These are phyloP conservation scores for Imbricaverruca yamaguchii DNA, from an alignment of 2,888 invertebrate genomes.

Conservation along the genomic window DNA sequence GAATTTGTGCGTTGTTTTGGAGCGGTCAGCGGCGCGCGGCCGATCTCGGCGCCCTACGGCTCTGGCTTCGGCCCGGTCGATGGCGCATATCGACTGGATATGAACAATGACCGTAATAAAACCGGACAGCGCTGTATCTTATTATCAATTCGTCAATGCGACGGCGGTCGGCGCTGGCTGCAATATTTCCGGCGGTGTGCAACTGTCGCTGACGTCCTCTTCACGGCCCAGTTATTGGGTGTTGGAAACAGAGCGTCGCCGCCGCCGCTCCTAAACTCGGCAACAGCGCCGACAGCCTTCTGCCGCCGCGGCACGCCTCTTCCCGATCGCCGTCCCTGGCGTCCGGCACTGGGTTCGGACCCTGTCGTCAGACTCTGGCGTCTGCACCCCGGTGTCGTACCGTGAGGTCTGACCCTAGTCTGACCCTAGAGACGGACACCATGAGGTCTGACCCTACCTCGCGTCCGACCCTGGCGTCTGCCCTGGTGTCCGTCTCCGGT, in stretches of 20 bases:
- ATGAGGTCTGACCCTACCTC: no score
- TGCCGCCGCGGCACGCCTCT: no score
- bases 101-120: background rate
- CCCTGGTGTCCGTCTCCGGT: no score
- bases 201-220: background rate
- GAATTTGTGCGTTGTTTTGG: no score
- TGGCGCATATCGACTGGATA: constrained; percentile 12
- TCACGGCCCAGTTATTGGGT: background rate
- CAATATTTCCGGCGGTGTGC: background rate
- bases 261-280: background rate
- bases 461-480: no score
- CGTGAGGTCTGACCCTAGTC: no score
- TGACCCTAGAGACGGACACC: no score
- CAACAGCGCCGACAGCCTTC: background rate
- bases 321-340: no score
- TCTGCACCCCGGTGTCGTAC: no score
- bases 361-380: no score
- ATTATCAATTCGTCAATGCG: background rate
- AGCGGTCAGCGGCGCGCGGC: background rate
- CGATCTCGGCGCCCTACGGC: background rate
- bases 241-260: background rate
- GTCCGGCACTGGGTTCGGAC: no score
- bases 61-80: background rate
- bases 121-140: background rate
- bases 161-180: background rate